A percentile compares a stretch with the other conserved stretches of the same genome.
These are phyloP conservation scores for Mayetiola destructor DNA, from an alignment of 2,888 invertebrate genomes.

Conservation along the genomic window DNA sequence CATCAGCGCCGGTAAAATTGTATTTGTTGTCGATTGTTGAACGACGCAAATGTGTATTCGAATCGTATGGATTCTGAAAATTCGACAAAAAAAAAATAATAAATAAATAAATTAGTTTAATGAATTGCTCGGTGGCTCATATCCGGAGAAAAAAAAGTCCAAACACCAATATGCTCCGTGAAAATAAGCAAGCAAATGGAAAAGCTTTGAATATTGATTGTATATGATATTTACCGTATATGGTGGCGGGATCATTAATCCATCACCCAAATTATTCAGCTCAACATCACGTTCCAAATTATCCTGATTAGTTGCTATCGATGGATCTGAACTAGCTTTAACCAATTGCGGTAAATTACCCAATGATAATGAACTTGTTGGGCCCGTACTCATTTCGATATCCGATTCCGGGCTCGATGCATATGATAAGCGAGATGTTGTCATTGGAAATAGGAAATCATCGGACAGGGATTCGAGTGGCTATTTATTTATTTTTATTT, in stretches of 20 bases:
- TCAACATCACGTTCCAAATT: constrained; percentile 55
- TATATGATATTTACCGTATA: constrained; percentile 61
- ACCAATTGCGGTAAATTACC: constrained; percentile 45
- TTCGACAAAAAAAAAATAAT: background rate
- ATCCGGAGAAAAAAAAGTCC: background rate
- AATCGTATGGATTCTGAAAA: constrained; percentile 33
- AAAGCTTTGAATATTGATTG: constrained; percentile 18
- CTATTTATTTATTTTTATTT: constrained; percentile 37
- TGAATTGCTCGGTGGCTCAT: no score
- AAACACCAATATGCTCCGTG: background rate
- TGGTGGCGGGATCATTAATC: constrained; percentile 69
- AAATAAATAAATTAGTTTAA: background rate
- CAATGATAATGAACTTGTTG: constrained; percentile 43
- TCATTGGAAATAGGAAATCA: constrained; percentile 98
- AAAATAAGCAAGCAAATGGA: background rate
- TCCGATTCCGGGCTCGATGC: constrained; percentile 94
- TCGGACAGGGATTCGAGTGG: constrained; percentile 93
- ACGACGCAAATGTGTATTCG: constrained; percentile 32
- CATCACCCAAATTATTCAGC: constrained; percentile 40
- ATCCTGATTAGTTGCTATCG: constrained; percentile 84
- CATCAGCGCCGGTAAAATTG: constrained; percentile 37
- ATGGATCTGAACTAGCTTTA: constrained; percentile 87
- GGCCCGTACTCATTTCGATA: constrained; percentile 70
- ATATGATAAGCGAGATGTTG: constrained; percentile 83
- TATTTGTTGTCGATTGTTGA: constrained; percentile 45